These are phyloP conservation scores for Leptinotarsa rubiginosa DNA, from an alignment of 2,888 invertebrate species.

Conservation along the genomic window DNA sequence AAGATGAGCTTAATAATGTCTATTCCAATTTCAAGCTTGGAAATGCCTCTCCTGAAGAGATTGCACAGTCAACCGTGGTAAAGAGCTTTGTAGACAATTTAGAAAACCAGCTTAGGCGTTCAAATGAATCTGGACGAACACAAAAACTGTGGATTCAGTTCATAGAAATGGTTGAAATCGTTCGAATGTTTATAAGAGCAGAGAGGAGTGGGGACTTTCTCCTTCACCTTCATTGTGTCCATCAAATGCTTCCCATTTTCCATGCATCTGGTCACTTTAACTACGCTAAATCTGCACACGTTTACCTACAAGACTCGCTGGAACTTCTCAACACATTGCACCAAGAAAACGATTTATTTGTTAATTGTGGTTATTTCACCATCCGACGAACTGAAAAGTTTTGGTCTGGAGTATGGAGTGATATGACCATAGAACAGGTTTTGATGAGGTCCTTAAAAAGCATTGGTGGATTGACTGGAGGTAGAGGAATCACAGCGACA, in stretches of 20 bases:
- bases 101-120: slow-evolving; percentile 25
- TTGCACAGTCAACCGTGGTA: slow-evolving; percentile 22
- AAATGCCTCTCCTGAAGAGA: slow-evolving; percentile 22
- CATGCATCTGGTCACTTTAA: slow-evolving; percentile 24
- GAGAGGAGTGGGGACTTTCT: slow-evolving; percentile 18
- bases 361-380: slow-evolving; percentile 29
- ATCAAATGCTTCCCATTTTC: slow-evolving; percentile 32
- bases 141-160: slow-evolving; percentile 14
- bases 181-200: slow-evolving; percentile 30
- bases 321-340: slow-evolving; percentile 22
- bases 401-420: too few species aligned
- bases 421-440: too few species aligned
- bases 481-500: too few species aligned
- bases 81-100: slow-evolving; percentile 24
- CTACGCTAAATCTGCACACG: neutral
- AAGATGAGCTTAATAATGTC: neutral
- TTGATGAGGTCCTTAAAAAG: too few species aligned
- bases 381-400: slow-evolving; percentile 16
- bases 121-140: slow-evolving; percentile 8
- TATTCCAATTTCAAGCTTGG: slow-evolving; percentile 22
- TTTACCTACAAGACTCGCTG: slow-evolving; percentile 22
- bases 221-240: slow-evolving; percentile 29
- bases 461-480: too few species aligned
- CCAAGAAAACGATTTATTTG: slow-evolving; percentile 28
- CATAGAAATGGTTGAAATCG: slow-evolving; percentile 16